Evolutionary conservation across 1,140 invertebrate species (phyloP).

Genomic region (Dreissena rostriformis): DNA sequence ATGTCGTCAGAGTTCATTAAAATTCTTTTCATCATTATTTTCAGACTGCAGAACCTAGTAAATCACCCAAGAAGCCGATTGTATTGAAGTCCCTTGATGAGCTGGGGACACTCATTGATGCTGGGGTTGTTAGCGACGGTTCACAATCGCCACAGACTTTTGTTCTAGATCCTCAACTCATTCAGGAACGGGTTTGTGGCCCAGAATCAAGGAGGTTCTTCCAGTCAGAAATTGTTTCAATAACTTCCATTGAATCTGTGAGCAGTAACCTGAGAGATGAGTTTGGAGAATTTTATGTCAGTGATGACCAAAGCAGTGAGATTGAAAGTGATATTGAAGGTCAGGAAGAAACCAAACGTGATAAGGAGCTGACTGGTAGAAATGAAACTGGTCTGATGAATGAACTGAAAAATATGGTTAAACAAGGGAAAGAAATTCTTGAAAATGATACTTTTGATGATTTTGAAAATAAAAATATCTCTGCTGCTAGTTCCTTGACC

Average conservation of each 20-base stretch:
- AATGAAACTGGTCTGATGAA: background rate
- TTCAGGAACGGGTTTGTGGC: background rate
- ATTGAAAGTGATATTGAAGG: background rate
- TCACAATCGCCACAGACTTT: slow-evolving; percentile 17
- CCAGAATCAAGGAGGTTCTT: slow-evolving; percentile 25
- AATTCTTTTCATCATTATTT: background rate
- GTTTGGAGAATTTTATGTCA: background rate
- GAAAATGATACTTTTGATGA: background rate
- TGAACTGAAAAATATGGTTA: background rate
- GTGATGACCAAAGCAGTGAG: background rate
- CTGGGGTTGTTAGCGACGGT: background rate
- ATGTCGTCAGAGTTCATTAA: too few relatives aligned
- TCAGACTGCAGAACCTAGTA: background rate
- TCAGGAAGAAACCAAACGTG: background rate
- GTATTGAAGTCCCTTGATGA: slow-evolving; percentile 32
- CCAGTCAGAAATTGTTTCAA: slow-evolving; percentile 38
- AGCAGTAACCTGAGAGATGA: background rate
- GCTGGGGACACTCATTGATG: slow-evolving; percentile 20
- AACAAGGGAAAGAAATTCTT: background rate
- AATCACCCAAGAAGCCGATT: slow-evolving; percentile 4
- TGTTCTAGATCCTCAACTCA: slow-evolving; percentile 10
- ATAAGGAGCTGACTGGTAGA: background rate
- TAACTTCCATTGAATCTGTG: slow-evolving; percentile 3
- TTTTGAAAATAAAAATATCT: background rate
- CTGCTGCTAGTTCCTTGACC: background rate